Percentiles rank a stretch among this genome's conserved stretches.
These are phyloP conservation scores for Amblyopsis rosae DNA, from an alignment of 2,113 vertebrate genomes.

Conservation along the genomic window DNA sequence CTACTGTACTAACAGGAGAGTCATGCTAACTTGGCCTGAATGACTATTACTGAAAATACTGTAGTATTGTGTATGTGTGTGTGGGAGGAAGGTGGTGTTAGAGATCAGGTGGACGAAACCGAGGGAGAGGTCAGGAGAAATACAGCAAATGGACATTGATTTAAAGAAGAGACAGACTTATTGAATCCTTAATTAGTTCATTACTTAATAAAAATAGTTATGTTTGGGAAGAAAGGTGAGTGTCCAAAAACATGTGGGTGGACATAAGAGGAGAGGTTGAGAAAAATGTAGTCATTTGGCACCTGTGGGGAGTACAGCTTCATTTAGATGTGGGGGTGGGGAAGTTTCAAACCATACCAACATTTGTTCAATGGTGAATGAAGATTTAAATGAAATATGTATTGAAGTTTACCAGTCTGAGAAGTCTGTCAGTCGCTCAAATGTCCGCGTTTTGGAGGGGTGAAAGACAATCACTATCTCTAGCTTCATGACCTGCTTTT, in stretches of 20 bases:
- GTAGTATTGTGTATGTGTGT: conserved; percentile 28
- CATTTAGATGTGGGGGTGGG: no score
- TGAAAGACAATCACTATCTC: not conserved
- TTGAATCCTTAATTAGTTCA: no score
- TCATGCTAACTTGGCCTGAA: conserved; percentile 46
- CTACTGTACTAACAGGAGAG: not conserved
- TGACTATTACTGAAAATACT: conserved; percentile 63
- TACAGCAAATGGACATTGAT: not conserved
- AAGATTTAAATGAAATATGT: no score
- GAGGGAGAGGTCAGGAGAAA: not conserved
- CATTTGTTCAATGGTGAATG: no score
- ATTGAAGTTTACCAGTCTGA: not conserved
- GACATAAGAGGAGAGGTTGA: no score
- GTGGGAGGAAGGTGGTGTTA: conserved; percentile 29
- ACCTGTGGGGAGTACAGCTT: no score
- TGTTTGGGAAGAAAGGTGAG: not conserved
- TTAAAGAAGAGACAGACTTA: not conserved
- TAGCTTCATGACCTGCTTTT: no score
- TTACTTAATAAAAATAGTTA: not conserved
- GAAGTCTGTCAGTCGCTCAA: conserved; percentile 30
- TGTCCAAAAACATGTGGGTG: no score
- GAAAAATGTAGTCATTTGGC: no score
- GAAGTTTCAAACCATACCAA: no score
- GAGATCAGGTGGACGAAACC: conserved; percentile 1
- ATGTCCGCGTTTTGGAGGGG: conserved; percentile 25